Evolutionary conservation across 2,113 vertebrate genomes (phyloP), one percentile per base, ranked within the genome.

Genomic region (Hyaena hyaena): DNA sequence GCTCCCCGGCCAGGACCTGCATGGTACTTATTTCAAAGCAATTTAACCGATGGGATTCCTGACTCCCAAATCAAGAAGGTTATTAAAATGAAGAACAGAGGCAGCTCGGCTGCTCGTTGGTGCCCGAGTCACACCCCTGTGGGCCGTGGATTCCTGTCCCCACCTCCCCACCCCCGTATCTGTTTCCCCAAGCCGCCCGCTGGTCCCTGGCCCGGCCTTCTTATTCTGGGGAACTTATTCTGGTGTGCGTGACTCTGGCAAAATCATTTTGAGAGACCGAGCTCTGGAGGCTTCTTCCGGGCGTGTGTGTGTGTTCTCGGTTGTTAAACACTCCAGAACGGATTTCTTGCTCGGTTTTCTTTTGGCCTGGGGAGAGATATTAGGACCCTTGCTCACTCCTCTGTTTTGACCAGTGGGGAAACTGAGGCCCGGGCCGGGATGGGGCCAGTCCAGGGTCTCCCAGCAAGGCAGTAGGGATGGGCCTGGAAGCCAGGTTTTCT

Each of bases 21-120:
- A 6, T 3, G 53, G 68, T 35, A 21, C 97, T 96, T 61, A 85
- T 96, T 96, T 94, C 92, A 95, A 96, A 97, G 97, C 95, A 96
- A 80, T 98, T 95, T 97, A 95, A 85, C 96, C 39, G 50, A 28
- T 92, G 98, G 97, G 97, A 96, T 77, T 97, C 90, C 84, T 26
- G 58, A 71, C 92, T 97, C 97, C 97, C 97, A 92, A 39, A 74
- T 85, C 90, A 43, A 58, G 90, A 63, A 83, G 66, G 92, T 90
- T 81, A 96, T 96, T 96, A 96, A 89, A 66, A 79, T 1, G 80
- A 95, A 76, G 77, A 2, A 21, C 96, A 53, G 53, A 77, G 50
- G 83, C 83, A 0, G 81, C 71, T 0, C 0, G 0, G 63, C 15
- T 0, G 84, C 45, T 88, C 7, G 1, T 82, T 14, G 35, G 95